These are phyloP conservation scores for Monopterus albus DNA, from an alignment of 2,113 vertebrate genomes.

Conservation along the genomic window DNA sequence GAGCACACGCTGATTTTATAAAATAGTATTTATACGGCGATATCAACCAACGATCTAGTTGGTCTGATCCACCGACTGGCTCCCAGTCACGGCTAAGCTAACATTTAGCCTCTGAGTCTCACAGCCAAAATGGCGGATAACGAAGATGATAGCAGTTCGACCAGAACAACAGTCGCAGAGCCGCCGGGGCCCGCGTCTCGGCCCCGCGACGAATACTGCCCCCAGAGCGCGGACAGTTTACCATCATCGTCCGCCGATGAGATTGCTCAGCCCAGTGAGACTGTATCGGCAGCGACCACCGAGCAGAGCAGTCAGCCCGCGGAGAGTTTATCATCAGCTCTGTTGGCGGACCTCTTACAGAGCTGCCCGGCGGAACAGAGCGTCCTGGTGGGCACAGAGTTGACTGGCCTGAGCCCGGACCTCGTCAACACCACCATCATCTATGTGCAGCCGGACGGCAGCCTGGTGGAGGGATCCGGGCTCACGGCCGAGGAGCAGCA, in stretches of 20 bases:
- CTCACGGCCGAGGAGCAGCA: constrained; percentile 84
- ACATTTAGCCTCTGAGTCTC: constrained; percentile 64
- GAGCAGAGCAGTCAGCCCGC: not conserved
- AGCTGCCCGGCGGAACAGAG: constrained; percentile 55
- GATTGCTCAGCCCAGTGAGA: not conserved
- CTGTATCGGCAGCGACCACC: not conserved
- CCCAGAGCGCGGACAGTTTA: not conserved
- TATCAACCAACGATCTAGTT: not conserved
- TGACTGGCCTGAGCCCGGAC: constrained; percentile 63
- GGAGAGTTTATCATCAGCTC: constrained; percentile 10
- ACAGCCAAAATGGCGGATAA: constrained; percentile 87
- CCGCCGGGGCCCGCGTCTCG: constrained; percentile 14
- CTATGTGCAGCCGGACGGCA: constrained; percentile 87
- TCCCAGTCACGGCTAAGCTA: constrained; percentile 49
- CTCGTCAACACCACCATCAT: constrained; percentile 82
- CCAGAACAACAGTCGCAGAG: constrained; percentile 63
- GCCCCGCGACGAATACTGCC: not conserved
- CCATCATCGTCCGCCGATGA: not conserved
- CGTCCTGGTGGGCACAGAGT: constrained; percentile 68
- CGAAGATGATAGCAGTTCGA: constrained; percentile 76
- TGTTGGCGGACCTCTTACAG: constrained; percentile 62
- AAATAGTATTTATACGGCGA: not conserved
- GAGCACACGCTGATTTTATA: not conserved
- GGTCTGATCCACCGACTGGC: constrained; percentile 11
- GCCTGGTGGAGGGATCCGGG: constrained; percentile 81